phyloP scores from a whole-genome alignment of 2,797 vertebrate species.

The Ispidina lecontei region DNA sequence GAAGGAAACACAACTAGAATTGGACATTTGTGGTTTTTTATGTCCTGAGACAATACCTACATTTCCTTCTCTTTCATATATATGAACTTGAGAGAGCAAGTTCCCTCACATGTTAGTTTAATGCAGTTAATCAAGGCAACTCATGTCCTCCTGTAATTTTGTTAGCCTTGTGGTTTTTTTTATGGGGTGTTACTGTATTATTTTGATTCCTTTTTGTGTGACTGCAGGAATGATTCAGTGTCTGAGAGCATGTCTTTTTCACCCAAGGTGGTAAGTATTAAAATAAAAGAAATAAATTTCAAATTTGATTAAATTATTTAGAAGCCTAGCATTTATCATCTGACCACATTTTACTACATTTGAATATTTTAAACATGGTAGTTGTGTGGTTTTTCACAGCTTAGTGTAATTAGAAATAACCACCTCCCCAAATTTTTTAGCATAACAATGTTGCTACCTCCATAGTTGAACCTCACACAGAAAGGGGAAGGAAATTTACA shows the following conservation, averaged over 20 bases:
- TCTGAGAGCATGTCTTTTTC: neutral
- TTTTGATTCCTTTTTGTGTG: neutral
- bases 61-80: too few relatives aligned
- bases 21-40: too few relatives aligned
- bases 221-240: neutral
- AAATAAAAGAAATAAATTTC: neutral
- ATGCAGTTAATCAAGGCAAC: neutral
- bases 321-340: neutral
- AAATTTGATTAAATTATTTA: neutral
- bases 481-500: neutral
- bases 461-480: neutral
- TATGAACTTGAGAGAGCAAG: neutral
- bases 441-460: neutral
- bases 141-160: neutral
- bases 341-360: neutral
- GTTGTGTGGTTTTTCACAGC: neutral
- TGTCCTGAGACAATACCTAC: too few relatives aligned
- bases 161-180: neutral
- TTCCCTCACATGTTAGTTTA: neutral
- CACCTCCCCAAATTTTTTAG: neutral
- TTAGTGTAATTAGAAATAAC: neutral
- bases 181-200: accelerated
- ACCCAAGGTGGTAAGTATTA: neutral
- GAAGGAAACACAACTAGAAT: neutral
- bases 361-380: neutral